Base-by-base conservation (phyloP, 2,888 invertebrate species). In the Tinea pellionella region DNA sequence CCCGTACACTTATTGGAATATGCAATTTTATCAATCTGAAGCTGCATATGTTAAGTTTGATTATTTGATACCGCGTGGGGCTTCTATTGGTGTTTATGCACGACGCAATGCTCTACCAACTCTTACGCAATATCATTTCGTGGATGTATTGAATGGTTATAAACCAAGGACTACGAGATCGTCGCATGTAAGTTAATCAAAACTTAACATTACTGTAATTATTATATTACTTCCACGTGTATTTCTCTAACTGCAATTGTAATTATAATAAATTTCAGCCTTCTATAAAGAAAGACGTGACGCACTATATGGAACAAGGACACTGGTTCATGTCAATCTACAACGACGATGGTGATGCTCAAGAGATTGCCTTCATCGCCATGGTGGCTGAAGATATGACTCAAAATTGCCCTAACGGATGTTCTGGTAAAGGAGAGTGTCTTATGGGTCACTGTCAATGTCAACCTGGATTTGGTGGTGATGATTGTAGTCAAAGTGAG, bases 391-490 rank as follows among this genome's bases (percentile, higher is more conserved):
- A 95, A 73, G 96, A 96, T 73, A 96, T 96, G 95, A 96, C 96
- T 24, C 95, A 96, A 77, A 96, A 95, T 77, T 99, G 99, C 80
- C 97, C 97, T 8, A 96, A 96, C 70, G 96, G 98, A 58, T 99
- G 99, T 78, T 95, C 96, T 65, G 97, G 96, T 12, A 97, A 98
- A 84, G 99, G 99, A 13, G 96, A 97, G 77, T 99, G 99, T 80
- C 89, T 96, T 57, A 91, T 96, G 82, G 97, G 98, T 1, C 95
- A 96, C 74, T 99, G 99, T 74, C 95, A 96, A 70, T 99, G 99
- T 77, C 97, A 96, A 77, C 94, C 97, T 59, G 99, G 99, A 12
- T 99, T 96, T 78, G 96, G 96, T 59, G 98, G 98, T 32, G 95
- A 96, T 66, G 97, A 97, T 77, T 99, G 99, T 80, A 96, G 96